Evolutionary conservation across 2,113 vertebrate species (phyloP).

Genomic region (Cryptomyrus ogoouensis): DNA sequence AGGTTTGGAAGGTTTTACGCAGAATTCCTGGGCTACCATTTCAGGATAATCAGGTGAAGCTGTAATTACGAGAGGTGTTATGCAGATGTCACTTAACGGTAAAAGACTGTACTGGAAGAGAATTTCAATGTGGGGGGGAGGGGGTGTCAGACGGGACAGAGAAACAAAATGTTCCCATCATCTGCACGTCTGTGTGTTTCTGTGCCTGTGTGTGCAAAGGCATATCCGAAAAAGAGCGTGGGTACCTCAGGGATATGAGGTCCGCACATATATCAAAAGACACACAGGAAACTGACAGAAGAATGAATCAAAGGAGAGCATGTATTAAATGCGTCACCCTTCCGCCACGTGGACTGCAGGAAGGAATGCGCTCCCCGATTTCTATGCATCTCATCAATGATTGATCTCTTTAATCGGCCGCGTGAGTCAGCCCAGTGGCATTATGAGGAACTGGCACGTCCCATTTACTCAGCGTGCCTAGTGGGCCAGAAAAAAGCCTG

Average conservation of each 20-base stretch:
- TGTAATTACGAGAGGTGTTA: slow-evolving; percentile 2
- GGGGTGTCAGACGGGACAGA: not conserved
- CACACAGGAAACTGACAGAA: not conserved
- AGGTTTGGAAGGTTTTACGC: not conserved
- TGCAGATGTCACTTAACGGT: slow-evolving; percentile 6
- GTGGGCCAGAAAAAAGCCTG: not conserved
- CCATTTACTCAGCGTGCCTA: not conserved
- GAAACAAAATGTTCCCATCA: not conserved
- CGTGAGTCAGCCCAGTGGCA: not conserved
- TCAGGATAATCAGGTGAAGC: not conserved
- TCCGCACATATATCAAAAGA: not conserved
- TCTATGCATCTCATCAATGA: slow-evolving; percentile 1
- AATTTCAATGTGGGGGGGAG: not conserved
- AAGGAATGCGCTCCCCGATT: not conserved
- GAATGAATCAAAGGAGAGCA: not conserved
- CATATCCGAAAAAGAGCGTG: not conserved
- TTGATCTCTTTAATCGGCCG: not conserved
- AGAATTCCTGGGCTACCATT: slow-evolving; percentile 3
- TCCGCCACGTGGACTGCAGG: not conserved
- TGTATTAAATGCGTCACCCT: not conserved
- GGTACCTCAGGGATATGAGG: not conserved
- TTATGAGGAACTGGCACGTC: not conserved
- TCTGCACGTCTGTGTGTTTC: not conserved
- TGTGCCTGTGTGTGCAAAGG: slow-evolving; percentile 1
- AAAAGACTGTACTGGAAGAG: not conserved